These are phyloP conservation scores for Tuberolachnus salignus DNA, from an alignment of 2,888 invertebrate species.

Conservation along the genomic window DNA sequence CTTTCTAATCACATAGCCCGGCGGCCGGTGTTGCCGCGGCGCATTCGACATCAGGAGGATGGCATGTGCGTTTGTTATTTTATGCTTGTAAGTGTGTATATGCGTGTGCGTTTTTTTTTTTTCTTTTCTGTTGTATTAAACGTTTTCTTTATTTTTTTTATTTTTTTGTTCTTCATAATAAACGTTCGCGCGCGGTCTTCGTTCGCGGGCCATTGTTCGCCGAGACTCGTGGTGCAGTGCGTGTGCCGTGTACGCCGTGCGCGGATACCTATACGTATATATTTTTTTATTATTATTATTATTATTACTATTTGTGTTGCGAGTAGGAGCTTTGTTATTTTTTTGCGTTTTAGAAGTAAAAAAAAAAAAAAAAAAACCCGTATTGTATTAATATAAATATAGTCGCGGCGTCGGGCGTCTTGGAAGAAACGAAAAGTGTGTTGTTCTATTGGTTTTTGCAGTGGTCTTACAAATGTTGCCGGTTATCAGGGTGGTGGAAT, in stretches of 20 bases:
- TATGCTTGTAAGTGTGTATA: neutral
- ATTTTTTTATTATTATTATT: no score
- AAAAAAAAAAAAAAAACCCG: no score
- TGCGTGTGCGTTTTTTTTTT: neutral
- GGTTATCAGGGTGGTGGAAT: conserved; percentile 55
- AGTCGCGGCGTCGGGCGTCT: no score
- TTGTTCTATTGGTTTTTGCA: conserved; percentile 43
- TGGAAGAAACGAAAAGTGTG: neutral
- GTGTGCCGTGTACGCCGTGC: neutral
- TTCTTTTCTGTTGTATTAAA: neutral
- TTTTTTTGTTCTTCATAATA: neutral
- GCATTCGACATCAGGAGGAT: conserved; percentile 36
- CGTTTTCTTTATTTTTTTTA: conserved; percentile 20
- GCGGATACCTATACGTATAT: neutral
- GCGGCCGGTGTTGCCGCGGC: neutral
- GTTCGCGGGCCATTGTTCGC: conserved; percentile 35
- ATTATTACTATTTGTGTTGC: no score
- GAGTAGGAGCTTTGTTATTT: neutral
- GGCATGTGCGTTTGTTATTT: conserved; percentile 42
- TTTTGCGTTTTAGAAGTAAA: neutral
- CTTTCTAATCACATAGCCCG: conserved; percentile 46
- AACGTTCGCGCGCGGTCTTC: neutral
- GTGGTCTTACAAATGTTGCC: conserved; percentile 51
- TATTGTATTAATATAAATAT: no score
- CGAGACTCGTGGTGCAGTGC: neutral